Base-by-base conservation (phyloP, 2,113 vertebrate genomes). In the Rutilus rutilus region DNA sequence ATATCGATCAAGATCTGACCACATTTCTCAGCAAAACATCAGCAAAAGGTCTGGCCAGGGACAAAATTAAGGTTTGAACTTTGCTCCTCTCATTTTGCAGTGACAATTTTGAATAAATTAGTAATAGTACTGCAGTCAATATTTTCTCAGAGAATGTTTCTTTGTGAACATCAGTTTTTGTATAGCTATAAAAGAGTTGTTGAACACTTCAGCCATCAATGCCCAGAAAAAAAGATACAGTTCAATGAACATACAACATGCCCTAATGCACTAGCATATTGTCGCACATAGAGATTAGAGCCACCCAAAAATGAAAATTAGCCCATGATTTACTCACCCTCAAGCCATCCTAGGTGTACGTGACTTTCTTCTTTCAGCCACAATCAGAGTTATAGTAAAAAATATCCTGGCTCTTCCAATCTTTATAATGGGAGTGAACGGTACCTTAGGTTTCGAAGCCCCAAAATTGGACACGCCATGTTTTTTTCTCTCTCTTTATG, bases 1-100 rank as follows among this genome's bases (percentile, higher is more conserved):
- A 94, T 87, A 91, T 96, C 2, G 95, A 96, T 87, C 95, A 95
- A 88, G 95, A 96, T 84, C 89, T 96, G 88, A 91, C 92, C 60
- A 88, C 93, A 2, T 95, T 91, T 88, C 90, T 96, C 42, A 91
- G 91, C 0, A 92, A 88, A 74, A 94, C 59, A 25, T 90, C 92
- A 30, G 65, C 89, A 8, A 81, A 91, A 64, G 93, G 93, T 73
- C 89, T 95, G 65, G 87, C 90, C 78, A 60, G 15, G 5, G 90
- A 92, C 47, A 85, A 83, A 27, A 92, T 95, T 11, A 93, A 94
- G 93, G 95, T 95, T 74, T 73, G n/a, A 47, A 21, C 2, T n/a
- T 21, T 19, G 12, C 42, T 6, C 9, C 4, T 14, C 15, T 27
- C 17, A 50, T 65, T n/a, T 74, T 10, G 15, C 19, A 74, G n/a